Percentiles rank a stretch among this genome's conserved stretches.
phyloP scores from a whole-genome alignment of 2,797 vertebrate genomes.

The Rhabdomys pumilio region DNA sequence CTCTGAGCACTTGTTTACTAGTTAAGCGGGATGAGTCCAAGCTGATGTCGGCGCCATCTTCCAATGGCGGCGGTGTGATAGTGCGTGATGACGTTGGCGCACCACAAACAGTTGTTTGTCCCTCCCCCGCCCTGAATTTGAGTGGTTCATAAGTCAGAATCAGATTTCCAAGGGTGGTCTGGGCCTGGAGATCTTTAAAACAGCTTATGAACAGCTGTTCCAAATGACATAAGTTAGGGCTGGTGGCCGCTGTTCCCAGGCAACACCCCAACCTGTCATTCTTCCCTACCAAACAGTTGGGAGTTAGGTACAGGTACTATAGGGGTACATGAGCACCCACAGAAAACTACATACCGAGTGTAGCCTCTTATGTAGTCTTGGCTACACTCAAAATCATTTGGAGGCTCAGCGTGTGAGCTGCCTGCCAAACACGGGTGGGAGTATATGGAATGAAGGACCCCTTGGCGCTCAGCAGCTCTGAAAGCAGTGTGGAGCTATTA shows the following conservation, averaged over 20 bases:
- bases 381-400: background rate
- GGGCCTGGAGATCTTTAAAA: constrained; percentile 27
- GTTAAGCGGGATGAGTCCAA: no score
- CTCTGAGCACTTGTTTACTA: no score
- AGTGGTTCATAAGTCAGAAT: background rate
- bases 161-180: constrained; percentile 20
- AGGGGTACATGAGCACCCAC: background rate
- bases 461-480: background rate
- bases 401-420: background rate
- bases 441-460: background rate
- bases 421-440: background rate
- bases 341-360: background rate
- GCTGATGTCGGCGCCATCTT: no score
- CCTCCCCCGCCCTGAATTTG: background rate
- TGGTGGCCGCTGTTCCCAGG: background rate
- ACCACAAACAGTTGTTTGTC: background rate
- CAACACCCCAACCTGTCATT: background rate
- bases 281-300: background rate
- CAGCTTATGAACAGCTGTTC: background rate
- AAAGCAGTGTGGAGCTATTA: background rate
- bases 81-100: no score
- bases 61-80: no score
- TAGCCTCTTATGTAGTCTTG: background rate
- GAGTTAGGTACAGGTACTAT: background rate
- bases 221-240: background rate